Evolutionary conservation across 2,888 invertebrate species (phyloP), one percentile per base, ranked within the genome.

Genomic region (Tipula lateralis): DNA sequence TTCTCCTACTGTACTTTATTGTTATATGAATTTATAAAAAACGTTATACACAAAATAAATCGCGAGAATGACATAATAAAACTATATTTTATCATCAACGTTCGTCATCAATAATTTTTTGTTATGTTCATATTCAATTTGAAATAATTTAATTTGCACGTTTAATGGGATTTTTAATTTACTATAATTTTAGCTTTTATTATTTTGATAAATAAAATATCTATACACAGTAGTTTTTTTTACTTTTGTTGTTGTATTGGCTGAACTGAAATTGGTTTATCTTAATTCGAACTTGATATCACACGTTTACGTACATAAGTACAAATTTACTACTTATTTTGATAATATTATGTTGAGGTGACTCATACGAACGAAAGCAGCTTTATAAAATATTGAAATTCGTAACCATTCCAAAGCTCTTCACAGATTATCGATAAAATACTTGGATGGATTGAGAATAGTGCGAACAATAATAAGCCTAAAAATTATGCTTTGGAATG

Each of bases 91-190:
- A 66, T 66, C 66, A 66, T 66, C 66, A 66, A 66, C 24, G 66
- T 24, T 66, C 66, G 66, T 66, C 66, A 66, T 66, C 66, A 66
- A 66, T 66, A 66, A 66, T 66, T 66, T 66, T 66, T 66, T 39
- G 9, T 66, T 66, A 66, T 66, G 19, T 66, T 66, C 66, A 66
- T 66, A 66, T 9, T 66, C 66, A 66, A 66, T 66, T 66, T 66
- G 19, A 66, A 66, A 66, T 66, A 66, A 66, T 66, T 66, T 66
- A 66, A 66, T 66, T 66, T 66, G 24, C 66, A 66, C 66, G 66
- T 66, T 66, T 66, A 66, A 66, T 66, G 66, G 66, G 66, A 24
- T 66, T 66, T 66, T 66, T 66, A 66, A 66, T 66, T 66, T 66
- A 66, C 66, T 66, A 66, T 66, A 66, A 66, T 66, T 24, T 66